These are phyloP conservation scores for Agriopis leucophaearia DNA, from an alignment of 2,888 invertebrate species.

Conservation along the genomic window DNA sequence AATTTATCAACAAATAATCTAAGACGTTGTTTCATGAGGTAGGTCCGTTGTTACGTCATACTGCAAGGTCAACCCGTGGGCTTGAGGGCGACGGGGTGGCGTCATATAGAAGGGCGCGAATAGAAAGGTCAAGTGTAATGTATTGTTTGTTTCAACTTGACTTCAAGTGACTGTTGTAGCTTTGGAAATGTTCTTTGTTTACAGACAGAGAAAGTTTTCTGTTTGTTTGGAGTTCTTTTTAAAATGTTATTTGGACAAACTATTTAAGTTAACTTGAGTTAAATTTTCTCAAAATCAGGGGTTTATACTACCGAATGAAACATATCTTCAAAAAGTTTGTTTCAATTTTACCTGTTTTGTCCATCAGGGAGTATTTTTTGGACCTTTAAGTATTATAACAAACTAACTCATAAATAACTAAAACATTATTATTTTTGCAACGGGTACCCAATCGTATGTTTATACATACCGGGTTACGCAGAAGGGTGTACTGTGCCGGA, in stretches of 20 bases:
- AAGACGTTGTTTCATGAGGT: neutral
- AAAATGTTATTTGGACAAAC: neutral
- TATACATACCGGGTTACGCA: too few relatives aligned
- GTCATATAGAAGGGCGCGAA: neutral
- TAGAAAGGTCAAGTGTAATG: constrained; percentile 1
- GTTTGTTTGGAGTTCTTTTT: neutral
- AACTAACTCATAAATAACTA: too few relatives aligned
- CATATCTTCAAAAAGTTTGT: too few relatives aligned
- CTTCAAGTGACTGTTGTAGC: neutral
- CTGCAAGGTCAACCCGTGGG: constrained; percentile 2
- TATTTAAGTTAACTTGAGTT: too few relatives aligned
- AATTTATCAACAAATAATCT: neutral
- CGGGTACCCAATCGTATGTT: too few relatives aligned
- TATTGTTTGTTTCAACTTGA: neutral
- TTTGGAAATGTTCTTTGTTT: neutral
- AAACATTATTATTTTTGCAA: too few relatives aligned
- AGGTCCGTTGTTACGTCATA: constrained; percentile 3
- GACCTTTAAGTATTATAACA: too few relatives aligned
- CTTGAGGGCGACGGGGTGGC: neutral
- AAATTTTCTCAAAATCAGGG: too few relatives aligned
- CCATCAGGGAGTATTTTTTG: too few relatives aligned
- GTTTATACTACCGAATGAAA: too few relatives aligned
- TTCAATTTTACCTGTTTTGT: too few relatives aligned
- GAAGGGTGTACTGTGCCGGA: too few relatives aligned
- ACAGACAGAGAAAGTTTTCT: neutral